These are phyloP conservation scores for Craseonycteris thonglongyai DNA, from an alignment of 2,113 vertebrate species.

Conservation along the genomic window DNA sequence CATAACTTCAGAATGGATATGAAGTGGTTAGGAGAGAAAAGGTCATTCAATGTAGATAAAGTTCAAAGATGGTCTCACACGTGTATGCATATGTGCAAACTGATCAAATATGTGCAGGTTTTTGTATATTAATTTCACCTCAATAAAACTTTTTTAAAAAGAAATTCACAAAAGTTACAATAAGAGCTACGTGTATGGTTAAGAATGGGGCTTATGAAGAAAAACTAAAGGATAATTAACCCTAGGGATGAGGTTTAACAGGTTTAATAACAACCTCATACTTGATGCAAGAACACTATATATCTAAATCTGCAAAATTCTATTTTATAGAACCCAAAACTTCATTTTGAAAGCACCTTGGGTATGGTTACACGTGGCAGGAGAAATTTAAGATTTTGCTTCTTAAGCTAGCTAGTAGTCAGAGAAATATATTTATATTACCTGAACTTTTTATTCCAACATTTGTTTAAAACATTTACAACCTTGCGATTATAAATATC, in stretches of 20 bases:
- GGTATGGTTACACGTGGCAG: not conserved
- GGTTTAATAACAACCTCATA: not conserved
- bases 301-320: not conserved
- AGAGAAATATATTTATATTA: not conserved
- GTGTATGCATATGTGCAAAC: not conserved
- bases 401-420: not conserved
- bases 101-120: not conserved
- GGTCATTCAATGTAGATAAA: not conserved
- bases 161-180: not conserved
- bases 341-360: not conserved
- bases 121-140: not conserved
- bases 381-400: not conserved
- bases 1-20: not conserved
- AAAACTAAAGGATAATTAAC: not conserved
- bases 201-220: not conserved
- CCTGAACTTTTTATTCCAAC: not conserved
- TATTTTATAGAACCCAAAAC: not conserved
- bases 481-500: not conserved
- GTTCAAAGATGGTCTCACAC: not conserved
- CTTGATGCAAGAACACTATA: not conserved
- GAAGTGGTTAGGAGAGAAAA: not conserved
- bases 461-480: not conserved
- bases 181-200: not conserved
- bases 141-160: not conserved
- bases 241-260: not conserved